phyloP scores from a whole-genome alignment of 2,797 vertebrate species.

The Sitta carolinensis region DNA sequence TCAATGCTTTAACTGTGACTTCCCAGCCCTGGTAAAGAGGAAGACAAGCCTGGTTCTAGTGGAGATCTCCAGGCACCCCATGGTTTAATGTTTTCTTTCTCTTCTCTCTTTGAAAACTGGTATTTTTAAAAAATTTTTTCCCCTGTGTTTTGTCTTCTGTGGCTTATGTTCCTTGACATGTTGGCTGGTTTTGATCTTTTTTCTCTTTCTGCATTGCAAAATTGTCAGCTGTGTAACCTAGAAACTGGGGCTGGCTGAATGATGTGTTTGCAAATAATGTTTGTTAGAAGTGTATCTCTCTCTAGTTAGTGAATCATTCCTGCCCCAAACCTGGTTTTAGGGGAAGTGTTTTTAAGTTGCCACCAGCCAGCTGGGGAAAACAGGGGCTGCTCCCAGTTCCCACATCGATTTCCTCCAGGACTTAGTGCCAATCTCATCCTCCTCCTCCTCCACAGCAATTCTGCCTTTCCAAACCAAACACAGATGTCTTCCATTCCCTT shows the following conservation, averaged over 20 bases:
- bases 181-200: constrained; percentile 69
- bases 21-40: neutral
- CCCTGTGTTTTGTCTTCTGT: constrained; percentile 60
- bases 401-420: fast-evolving
- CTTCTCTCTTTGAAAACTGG: constrained; percentile 44
- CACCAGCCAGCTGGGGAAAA: neutral
- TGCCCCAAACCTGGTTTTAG: neutral
- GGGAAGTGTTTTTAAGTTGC: neutral
- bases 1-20: neutral
- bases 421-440: fast-evolving
- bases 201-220: constrained; percentile 58
- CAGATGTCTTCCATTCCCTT: neutral
- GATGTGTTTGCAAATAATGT: constrained; percentile 60
- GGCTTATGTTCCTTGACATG: constrained; percentile 65
- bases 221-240: constrained; percentile 67
- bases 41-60: neutral
- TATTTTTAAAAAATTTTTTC: neutral
- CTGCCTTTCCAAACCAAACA: neutral
- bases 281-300: constrained; percentile 53
- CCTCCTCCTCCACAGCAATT: neutral
- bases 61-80: neutral
- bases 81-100: constrained; percentile 44
- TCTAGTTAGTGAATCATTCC: neutral
- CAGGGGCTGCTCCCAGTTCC: neutral
- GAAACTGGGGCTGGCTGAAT: constrained; percentile 43